These are phyloP conservation scores for Felis chaus DNA, from an alignment of 2,113 vertebrate genomes.

Conservation along the genomic window DNA sequence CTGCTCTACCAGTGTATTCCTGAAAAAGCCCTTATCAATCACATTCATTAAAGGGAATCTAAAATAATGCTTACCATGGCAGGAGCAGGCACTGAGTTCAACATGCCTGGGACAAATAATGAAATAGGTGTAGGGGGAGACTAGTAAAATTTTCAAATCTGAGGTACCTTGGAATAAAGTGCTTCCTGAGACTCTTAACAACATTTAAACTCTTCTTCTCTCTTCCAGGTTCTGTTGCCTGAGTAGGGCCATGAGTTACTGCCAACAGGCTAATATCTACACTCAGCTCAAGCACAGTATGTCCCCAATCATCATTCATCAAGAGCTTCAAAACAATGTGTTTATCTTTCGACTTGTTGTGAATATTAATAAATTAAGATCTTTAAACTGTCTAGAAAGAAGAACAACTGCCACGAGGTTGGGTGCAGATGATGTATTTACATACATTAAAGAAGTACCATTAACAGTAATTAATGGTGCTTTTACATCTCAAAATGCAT, in stretches of 20 bases:
- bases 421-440: constrained; percentile 71
- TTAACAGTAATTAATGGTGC: constrained; percentile 79
- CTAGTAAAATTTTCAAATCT: constrained; percentile 76
- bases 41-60: constrained; percentile 76
- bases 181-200: constrained; percentile 76
- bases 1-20: constrained; percentile 70
- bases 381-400: constrained; percentile 74
- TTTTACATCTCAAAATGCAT: constrained; percentile 70
- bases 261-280: constrained; percentile 75
- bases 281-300: constrained; percentile 70
- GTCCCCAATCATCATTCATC: constrained; percentile 78
- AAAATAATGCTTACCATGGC: constrained; percentile 65
- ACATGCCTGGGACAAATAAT: constrained; percentile 73
- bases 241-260: constrained; percentile 63
- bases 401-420: constrained; percentile 75
- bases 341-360: constrained; percentile 74
- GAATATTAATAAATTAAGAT: constrained; percentile 82
- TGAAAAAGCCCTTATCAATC: constrained; percentile 80
- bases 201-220: constrained; percentile 70
- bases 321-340: constrained; percentile 78
- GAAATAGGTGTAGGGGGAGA: constrained; percentile 55
- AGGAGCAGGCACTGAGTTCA: constrained; percentile 72
- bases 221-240: constrained; percentile 49
- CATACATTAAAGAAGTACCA: constrained; percentile 69
- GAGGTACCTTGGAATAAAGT: constrained; percentile 54